Base-by-base conservation (phyloP, 2,113 vertebrate species). In the Brachirus orientalis region DNA sequence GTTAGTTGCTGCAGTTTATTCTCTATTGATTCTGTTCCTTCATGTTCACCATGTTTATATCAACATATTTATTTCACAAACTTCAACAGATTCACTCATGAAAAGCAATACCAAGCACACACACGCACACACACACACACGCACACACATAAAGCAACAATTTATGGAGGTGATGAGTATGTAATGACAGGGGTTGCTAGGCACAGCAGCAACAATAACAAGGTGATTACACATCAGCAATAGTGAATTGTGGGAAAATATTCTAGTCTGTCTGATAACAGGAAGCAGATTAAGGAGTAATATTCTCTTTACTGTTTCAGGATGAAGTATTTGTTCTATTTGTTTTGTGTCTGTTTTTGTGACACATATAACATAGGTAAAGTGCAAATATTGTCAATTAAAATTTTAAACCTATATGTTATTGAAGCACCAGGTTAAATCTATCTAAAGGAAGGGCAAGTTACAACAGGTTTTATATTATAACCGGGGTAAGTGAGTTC, bases 111-210 rank as follows among this genome's bases (percentile, higher is more conserved):
- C 43, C 35, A 59, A n/a, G 63, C 35, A 75, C 19, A 67, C 35
- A 75, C 19, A 48, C 13, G 44, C 17, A 54, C 47, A 59, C 37
- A 50, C 18, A 41, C 47, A 53, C 17, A 17, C 4, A 46, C 45
- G 43, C 33, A 40, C 40, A 47, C 36, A 16, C 19, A 36, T 17
- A 52, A 10, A 14, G 18, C 16, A 17, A 14, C 36, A 35, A 51
- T 7, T 43, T 51, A 50, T n/a, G 41, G 10, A 54, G 20, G 6
- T 10, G 33, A 53, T 38, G 33, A 64, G 20, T 77, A 14, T n/a
- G 12, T 38, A 53, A 61, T 66, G 51, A 76, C 46, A 20, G 36
- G 11, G 43, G 84, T 88, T 89, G 86, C 89, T 84, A 73, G 65
- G 82, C 38, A 67, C 7, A 19, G 28, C 46, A 67, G 44, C 35